A percentile compares a stretch with the other conserved stretches of the same genome.
These are phyloP conservation scores for Sinosuthora webbiana DNA, from an alignment of 2,113 vertebrate genomes.

Conservation along the genomic window DNA sequence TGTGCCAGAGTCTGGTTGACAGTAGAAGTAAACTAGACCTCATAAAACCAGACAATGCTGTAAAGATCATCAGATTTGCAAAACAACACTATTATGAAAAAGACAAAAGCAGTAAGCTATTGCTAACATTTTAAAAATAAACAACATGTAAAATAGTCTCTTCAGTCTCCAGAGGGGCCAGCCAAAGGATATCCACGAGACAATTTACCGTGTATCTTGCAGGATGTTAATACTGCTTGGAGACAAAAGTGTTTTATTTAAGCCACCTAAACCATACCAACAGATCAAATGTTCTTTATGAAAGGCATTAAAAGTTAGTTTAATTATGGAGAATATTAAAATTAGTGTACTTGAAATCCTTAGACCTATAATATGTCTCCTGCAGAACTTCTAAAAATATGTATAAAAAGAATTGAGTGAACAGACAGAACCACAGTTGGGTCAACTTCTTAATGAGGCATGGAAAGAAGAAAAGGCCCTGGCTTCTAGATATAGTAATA, in stretches of 20 bases:
- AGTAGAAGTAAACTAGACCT: slow-evolving; percentile 44
- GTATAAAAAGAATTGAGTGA: neutral
- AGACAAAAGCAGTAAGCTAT: slow-evolving; percentile 33
- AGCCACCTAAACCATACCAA: neutral
- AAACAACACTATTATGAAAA: slow-evolving; percentile 2
- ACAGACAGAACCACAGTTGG: neutral
- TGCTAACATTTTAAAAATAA: slow-evolving; percentile 39
- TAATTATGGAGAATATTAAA: neutral
- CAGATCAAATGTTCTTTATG: neutral
- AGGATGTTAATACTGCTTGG: slow-evolving; percentile 28
- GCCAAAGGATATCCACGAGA: slow-evolving; percentile 5
- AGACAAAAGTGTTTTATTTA: slow-evolving; percentile 2
- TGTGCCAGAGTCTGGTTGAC: slow-evolving; percentile 32
- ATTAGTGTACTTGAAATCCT: neutral
- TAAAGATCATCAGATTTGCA: slow-evolving; percentile 25
- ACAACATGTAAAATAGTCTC: neutral
- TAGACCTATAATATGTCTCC: neutral
- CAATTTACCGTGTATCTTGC: neutral
- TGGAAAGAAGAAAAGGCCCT: neutral
- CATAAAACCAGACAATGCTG: slow-evolving; percentile 21
- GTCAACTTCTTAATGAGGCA: neutral
- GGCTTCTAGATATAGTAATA: neutral
- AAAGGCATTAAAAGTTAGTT: neutral
- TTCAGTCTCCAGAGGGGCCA: neutral
- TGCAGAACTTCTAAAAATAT: neutral